Base-by-base conservation (phyloP, 2,888 invertebrate genomes). In the Lathronympha strigana region DNA sequence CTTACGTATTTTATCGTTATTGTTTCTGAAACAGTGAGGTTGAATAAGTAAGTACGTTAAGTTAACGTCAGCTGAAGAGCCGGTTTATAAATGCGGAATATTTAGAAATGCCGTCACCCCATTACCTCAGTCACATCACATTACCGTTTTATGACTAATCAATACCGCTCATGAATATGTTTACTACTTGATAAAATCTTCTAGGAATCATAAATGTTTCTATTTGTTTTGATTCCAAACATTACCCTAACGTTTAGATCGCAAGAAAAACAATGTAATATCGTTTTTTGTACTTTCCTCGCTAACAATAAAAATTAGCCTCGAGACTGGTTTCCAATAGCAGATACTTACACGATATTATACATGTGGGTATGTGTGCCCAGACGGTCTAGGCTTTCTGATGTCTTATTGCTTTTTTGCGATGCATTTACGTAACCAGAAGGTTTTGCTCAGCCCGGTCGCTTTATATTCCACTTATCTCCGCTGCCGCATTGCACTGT, bases 231-330 rank as follows among this genome's bases (percentile, higher is more conserved):
- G 60, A 47, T 54, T 58, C 25, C 43, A 51, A 45, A 15, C 28
- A 64, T 36, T 36, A 54, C 60, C 47, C 62, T 47, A 43, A 55
- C 17, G 55, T 47, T 73, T 72, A 75, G 71, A 72, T 67, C 63
- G 61, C 70, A 72, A 66, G 70, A 67, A 67, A 71, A 68, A 71
- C 70, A 67, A 71, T 70, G 73, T 72, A 73, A 72, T 75, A 67
- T 71, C 67, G 61, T 64, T 69, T 69, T 72, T 70, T 43, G 23
- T 47, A 47, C 19, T 51, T 58, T 36, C 58, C 28, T 50, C 66
- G 69, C 70, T 67, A 66, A 75, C 74, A 74, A 74, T 73, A 76
- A 76, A 76, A 73, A 49, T 55, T 67, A 72, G 68, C 72, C 74
- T 76, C 71, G 72, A 63, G 67, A 67, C 68, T 50, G 66, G 51